Conservation (phyloP, 2,888 invertebrate genomes). For the Torymus aiolomorphi region DNA sequence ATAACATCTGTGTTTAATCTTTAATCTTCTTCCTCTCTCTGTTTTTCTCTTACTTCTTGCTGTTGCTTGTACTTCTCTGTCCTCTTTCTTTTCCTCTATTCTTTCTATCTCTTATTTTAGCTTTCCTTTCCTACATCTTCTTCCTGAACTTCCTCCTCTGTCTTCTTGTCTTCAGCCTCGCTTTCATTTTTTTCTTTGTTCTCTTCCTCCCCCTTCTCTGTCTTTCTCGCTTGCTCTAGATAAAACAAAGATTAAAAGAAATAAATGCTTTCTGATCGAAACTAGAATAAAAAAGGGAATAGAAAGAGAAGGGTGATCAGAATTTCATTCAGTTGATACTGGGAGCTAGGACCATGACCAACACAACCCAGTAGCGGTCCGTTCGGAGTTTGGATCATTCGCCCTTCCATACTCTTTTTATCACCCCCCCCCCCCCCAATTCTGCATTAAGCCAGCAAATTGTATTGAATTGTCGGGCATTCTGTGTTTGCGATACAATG, state of each 20-base stretch:
- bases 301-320: slow-evolving; percentile 31
- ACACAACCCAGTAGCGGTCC: slow-evolving; percentile 73
- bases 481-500: slow-evolving; percentile 5
- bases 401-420: neutral
- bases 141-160: too few species aligned
- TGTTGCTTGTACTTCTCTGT: too few species aligned
- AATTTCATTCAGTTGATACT: neutral
- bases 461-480: neutral
- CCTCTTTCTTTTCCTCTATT: too few species aligned
- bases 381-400: slow-evolving; percentile 62
- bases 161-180: too few species aligned
- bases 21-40: too few species aligned
- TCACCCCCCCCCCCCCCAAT: neutral
- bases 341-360: slow-evolving; percentile 70
- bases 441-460: slow-evolving; percentile 7
- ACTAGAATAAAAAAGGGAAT: slow-evolving; percentile 41
- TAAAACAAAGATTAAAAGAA: neutral
- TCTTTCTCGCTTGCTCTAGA: too few species aligned
- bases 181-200: too few species aligned
- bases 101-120: too few species aligned
- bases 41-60: too few species aligned
- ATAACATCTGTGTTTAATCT: too few species aligned
- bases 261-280: slow-evolving; percentile 7
- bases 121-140: too few species aligned
- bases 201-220: too few species aligned